Base-by-base conservation (phyloP, 2,113 vertebrate species). In the Antennarius striatus region DNA sequence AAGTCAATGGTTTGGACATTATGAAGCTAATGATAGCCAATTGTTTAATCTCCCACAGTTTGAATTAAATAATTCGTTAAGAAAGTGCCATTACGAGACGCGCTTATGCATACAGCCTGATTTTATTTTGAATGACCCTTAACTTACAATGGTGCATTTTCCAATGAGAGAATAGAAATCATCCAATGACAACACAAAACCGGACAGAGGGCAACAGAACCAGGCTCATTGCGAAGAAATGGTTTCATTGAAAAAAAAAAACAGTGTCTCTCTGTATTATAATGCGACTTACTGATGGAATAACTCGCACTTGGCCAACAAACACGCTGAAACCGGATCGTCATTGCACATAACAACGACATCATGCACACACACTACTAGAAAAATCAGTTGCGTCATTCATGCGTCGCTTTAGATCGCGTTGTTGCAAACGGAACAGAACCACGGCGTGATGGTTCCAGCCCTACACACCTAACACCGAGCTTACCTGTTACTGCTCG, bases 401-500 rank as follows among this genome's bases (percentile, higher is more conserved):
- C 49, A 46, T 13, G 49, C 73, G 63, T 54, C 56, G 77, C 72
- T 61, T 72, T 15, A 70, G 81, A 77, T 43, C 68, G 42, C 28
- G 22, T 22, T 22, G 28, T 4, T 40, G 7, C 45, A 56, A 80
- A 52, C 28, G 56, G 39, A 71, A 48, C 42, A 73, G 12, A 53
- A 46, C 28, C 7, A 17, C 42, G 42, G 36, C 56, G 15, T 10
- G 45, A 59, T 10, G 39, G 39, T 1, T 16, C 13, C 14, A 47
- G 10, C 3, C 13, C 0, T 6, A 13, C 48, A 15, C 16, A 43
- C 14, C 4, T 3, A 10, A 1, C 15, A n/a, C 3, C 6, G 4
- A 17, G 15, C 79, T 78, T 82, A 92, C 92, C 91, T 91, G 89
- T 43, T 28, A 76, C 43, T 29, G 71, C 48, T 43, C 49, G 58